Conservation (phyloP, 2,113 vertebrate genomes). For the Ptilorrhoa leucosticta region DNA sequence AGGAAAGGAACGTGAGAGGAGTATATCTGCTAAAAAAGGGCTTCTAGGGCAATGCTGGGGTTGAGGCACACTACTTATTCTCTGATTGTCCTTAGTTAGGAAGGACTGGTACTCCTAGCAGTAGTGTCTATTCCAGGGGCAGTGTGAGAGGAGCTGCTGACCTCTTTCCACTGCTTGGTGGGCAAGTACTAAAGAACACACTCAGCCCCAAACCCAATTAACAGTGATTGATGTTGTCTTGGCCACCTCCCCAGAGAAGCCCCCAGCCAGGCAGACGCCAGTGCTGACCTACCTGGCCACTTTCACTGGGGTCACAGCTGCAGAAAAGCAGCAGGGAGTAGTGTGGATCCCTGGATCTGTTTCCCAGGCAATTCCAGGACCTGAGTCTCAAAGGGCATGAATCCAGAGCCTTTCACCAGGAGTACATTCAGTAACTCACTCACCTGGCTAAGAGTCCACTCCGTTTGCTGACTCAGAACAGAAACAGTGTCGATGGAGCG, state of each 20-base stretch:
- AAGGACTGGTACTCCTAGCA: neutral
- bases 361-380: neutral
- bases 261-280: neutral
- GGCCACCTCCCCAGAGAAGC: neutral
- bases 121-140: neutral
- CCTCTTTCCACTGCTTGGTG: neutral
- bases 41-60: neutral
- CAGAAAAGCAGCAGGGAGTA: neutral
- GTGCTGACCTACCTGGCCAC: neutral
- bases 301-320: neutral
- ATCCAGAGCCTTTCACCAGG: neutral
- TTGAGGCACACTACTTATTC: neutral
- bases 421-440: neutral
- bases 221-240: neutral
- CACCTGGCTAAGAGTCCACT: conserved; percentile 70
- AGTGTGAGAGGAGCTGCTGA: neutral
- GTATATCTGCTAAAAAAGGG: neutral
- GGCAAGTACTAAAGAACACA: neutral
- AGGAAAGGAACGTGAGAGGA: neutral
- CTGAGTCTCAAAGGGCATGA: neutral
- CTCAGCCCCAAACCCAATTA: neutral
- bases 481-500: conserved; percentile 67
- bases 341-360: neutral
- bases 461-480: conserved; percentile 65
- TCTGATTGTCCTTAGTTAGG: neutral